Percentiles rank a stretch among this genome's conserved stretches.
These are phyloP conservation scores for Larimichthys polyactis DNA, from an alignment of 2,113 vertebrate genomes.

Conservation along the genomic window DNA sequence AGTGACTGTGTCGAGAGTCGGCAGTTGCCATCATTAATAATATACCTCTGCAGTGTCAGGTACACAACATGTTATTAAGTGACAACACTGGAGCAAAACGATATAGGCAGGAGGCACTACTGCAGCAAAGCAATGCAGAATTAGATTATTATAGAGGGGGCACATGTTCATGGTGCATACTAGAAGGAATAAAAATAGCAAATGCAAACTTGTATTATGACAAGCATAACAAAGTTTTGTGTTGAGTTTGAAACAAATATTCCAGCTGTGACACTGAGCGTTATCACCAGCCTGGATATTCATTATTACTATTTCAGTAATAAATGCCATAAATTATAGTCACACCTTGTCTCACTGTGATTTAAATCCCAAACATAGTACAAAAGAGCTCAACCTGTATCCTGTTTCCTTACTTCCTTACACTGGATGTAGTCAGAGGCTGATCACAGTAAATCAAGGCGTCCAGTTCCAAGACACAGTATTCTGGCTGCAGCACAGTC, in stretches of 20 bases:
- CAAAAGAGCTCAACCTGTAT: neutral
- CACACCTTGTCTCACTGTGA: neutral
- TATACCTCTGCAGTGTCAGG: neutral
- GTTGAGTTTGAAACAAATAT: too few relatives aligned
- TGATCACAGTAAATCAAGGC: neutral
- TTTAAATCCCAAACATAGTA: neutral
- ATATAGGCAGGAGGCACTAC: neutral
- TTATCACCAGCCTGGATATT: neutral
- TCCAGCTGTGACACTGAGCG: too few relatives aligned
- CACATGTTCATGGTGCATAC: neutral
- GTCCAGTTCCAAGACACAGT: too few relatives aligned
- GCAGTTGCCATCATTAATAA: neutral
- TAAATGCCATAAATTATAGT: neutral
- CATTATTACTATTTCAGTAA: neutral
- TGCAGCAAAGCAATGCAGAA: neutral
- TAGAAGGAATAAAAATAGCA: neutral
- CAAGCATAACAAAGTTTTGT: too few relatives aligned
- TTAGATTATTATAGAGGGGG: neutral
- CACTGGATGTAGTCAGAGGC: neutral
- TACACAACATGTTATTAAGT: neutral
- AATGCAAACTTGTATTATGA: too few relatives aligned
- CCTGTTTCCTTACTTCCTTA: neutral
- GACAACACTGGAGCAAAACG: neutral
- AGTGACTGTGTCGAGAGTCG: neutral
- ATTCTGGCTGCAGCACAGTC: neutral